These are phyloP conservation scores for Rhaphigaster nebulosa DNA, from an alignment of 2,888 invertebrate species.

Conservation along the genomic window DNA sequence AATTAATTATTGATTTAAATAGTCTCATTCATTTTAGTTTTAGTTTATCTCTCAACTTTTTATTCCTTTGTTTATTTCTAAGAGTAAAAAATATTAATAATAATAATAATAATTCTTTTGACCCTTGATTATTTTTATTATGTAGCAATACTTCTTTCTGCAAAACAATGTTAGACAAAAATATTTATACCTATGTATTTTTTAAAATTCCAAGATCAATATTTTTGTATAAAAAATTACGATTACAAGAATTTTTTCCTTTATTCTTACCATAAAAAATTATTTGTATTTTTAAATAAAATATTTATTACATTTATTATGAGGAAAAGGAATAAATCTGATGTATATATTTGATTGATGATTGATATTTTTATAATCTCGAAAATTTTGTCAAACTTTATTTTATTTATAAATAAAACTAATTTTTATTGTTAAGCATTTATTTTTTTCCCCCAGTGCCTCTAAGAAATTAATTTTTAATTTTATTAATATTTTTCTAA, in stretches of 20 bases:
- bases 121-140: background rate
- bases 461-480: too few species aligned
- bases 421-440: background rate
- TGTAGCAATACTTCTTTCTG: background rate
- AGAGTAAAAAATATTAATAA: background rate
- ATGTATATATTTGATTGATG: conserved; percentile 2
- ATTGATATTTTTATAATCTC: conserved; percentile 15
- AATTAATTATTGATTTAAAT: background rate
- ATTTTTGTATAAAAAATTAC: conserved; percentile 14
- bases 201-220: background rate
- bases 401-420: conserved; percentile 34
- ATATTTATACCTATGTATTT: background rate
- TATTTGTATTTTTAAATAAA: background rate
- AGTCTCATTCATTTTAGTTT: background rate
- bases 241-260: background rate
- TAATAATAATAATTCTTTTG: too few species aligned
- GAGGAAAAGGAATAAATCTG: background rate
- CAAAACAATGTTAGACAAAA: background rate
- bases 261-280: background rate
- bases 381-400: background rate
- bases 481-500: too few species aligned
- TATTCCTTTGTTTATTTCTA: background rate
- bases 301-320: background rate
- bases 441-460: background rate
- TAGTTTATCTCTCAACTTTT: background rate